Evolutionary conservation across 1,140 invertebrate genomes (phyloP).

Genomic region (Chrysoperla carnea): DNA sequence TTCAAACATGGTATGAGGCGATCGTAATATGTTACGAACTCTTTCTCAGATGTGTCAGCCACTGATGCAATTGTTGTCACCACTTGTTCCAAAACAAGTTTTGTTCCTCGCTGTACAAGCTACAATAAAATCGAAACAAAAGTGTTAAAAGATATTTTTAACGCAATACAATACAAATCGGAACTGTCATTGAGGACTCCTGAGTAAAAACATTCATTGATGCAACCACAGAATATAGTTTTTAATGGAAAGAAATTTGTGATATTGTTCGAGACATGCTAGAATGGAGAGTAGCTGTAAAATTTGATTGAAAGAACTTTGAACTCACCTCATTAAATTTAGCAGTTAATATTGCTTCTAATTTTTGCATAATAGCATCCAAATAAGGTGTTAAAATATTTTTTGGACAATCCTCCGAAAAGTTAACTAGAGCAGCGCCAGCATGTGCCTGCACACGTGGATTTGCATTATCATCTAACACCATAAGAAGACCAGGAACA

Average conservation of each 20-base stretch:
- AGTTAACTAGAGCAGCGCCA: conserved; percentile 94
- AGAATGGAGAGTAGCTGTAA: too few species aligned
- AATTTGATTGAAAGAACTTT: too few species aligned
- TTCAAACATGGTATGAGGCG: conserved; percentile 92
- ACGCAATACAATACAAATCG: not conserved
- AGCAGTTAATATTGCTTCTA: conserved; percentile 76
- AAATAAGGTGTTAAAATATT: conserved; percentile 81
- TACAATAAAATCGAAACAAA: conserved; percentile 25
- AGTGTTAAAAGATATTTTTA: conserved; percentile 2
- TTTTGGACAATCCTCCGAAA: conserved; percentile 97
- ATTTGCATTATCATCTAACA: conserved; percentile 83
- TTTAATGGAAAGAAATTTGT: too few species aligned
- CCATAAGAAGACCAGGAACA: conserved; percentile 72
- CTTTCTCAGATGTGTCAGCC: conserved; percentile 95
- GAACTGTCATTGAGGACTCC: too few species aligned
- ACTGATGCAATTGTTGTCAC: conserved; percentile 97
- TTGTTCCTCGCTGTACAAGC: conserved; percentile 82
- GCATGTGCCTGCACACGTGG: conserved; percentile 89
- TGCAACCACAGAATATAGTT: too few species aligned
- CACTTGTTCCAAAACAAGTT: conserved; percentile 91
- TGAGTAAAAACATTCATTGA: too few species aligned
- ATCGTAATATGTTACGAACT: conserved; percentile 72
- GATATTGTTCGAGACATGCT: too few species aligned
- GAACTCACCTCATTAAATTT: conserved; percentile 81
- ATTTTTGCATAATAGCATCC: conserved; percentile 75